phyloP scores from a whole-genome alignment of 1,140 invertebrate species.

The Leptonema lineaticorne region DNA sequence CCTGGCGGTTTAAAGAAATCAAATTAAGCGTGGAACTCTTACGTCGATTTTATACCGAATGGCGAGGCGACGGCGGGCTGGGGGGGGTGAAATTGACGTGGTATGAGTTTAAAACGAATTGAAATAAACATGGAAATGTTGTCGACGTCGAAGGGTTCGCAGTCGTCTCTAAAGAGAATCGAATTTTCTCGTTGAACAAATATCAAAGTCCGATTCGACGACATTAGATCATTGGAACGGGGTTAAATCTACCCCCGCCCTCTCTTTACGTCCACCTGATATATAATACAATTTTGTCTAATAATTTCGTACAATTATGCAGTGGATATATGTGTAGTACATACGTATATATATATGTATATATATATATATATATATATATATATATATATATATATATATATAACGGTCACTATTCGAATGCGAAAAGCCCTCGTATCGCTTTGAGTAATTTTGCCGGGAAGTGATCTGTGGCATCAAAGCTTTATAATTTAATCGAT shows the following conservation, averaged over 20 bases:
- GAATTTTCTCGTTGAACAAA: conserved; percentile 1
- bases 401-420: not conserved
- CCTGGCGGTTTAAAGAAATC: too few relatives aligned
- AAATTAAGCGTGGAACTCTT: not conserved
- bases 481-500: not conserved
- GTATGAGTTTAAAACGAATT: not conserved
- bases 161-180: not conserved
- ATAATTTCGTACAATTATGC: not conserved
- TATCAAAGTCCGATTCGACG: not conserved
- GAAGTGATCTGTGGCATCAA: not conserved
- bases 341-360: not conserved
- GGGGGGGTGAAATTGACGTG: not conserved
- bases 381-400: not conserved
- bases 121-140: not conserved
- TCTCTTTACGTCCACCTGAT: not conserved
- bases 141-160: not conserved
- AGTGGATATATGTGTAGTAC: too few relatives aligned
- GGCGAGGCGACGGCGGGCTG: not conserved
- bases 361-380: not conserved
- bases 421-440: not conserved
- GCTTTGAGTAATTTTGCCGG: not conserved
- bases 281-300: too few relatives aligned
- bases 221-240: too few relatives aligned
- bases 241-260: not conserved
- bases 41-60: not conserved